Conservation (phyloP, 2,113 vertebrate species). For the Regulus satrapa region DNA sequence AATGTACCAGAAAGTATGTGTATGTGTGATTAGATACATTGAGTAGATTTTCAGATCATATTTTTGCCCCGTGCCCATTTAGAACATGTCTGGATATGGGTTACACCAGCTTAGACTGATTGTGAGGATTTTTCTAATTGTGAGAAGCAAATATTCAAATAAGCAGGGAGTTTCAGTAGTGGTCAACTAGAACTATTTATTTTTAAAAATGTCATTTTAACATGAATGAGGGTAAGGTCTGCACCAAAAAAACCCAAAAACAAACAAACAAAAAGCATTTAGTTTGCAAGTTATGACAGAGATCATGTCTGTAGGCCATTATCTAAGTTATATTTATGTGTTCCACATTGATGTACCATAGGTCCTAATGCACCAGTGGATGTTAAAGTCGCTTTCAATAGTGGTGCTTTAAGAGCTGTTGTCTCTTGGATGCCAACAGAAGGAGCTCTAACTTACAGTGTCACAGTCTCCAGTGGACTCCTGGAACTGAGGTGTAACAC, state of each 20-base stretch:
- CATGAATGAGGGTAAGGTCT: background rate
- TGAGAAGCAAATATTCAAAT: background rate
- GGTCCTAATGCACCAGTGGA: slow-evolving; percentile 68
- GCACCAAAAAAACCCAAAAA: too few relatives aligned
- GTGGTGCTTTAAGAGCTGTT: slow-evolving; percentile 55
- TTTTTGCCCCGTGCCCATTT: background rate
- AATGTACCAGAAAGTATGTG: background rate
- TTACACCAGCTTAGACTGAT: background rate
- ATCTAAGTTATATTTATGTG: background rate
- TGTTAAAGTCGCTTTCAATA: slow-evolving; percentile 60
- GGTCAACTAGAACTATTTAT: background rate
- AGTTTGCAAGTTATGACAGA: background rate
- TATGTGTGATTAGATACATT: background rate
- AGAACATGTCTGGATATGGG: background rate
- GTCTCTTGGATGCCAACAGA: slow-evolving; percentile 75
- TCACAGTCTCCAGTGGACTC: slow-evolving; percentile 43
- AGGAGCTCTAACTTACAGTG: slow-evolving; percentile 76
- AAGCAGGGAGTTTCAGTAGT: background rate
- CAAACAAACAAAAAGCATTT: too few relatives aligned
- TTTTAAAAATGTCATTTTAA: background rate
- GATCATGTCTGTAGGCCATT: background rate
- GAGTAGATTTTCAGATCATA: background rate
- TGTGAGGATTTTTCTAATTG: background rate
- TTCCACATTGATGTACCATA: slow-evolving; percentile 1
- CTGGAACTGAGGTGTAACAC: slow-evolving; percentile 72